These are phyloP conservation scores for Pelagia noctiluca DNA, from an alignment of 30 jellyfish, hydroid and myxozoan genomes.

Conservation along the genomic window DNA sequence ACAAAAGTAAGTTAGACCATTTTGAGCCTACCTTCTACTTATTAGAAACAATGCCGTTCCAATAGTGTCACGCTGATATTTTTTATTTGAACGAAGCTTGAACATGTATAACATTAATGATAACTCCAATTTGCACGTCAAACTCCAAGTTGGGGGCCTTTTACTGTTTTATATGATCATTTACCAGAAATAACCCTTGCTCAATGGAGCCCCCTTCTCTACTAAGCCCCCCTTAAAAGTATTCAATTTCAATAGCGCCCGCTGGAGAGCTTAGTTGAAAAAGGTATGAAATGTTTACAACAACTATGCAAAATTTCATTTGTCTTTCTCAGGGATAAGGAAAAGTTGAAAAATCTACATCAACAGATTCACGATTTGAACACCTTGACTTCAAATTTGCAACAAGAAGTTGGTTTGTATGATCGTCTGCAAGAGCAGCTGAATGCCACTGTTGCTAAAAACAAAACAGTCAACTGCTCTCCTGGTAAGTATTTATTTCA, in stretches of 20 bases:
- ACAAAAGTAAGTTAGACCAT: slow-evolving; percentile 62
- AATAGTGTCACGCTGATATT: too few species aligned
- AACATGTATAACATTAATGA: too few species aligned
- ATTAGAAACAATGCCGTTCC: too few species aligned
- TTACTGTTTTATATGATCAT: neutral
- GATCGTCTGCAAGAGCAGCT: slow-evolving; percentile 89
- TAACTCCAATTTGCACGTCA: too few species aligned
- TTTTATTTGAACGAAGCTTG: too few species aligned
- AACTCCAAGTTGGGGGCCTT: too few species aligned
- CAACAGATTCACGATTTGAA: slow-evolving; percentile 83
- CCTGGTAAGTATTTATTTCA: slow-evolving; percentile 53
- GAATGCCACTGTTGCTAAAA: slow-evolving; percentile 48
- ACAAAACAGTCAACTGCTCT: slow-evolving; percentile 50
- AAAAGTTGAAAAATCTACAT: slow-evolving; percentile 69
- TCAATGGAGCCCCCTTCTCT: neutral
- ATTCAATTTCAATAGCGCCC: too few species aligned
- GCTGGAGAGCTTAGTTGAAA: neutral
- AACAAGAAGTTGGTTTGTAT: slow-evolving; percentile 74
- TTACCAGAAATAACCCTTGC: neutral
- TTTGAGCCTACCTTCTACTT: too few species aligned
- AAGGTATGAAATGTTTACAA: neutral
- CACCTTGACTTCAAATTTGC: slow-evolving; percentile 61
- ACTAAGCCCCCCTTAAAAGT: too few species aligned
- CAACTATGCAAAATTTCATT: neutral
- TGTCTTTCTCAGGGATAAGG: slow-evolving; percentile 79